These are phyloP conservation scores for Helogale parvula DNA, from an alignment of 2,113 vertebrate species.

Conservation along the genomic window DNA sequence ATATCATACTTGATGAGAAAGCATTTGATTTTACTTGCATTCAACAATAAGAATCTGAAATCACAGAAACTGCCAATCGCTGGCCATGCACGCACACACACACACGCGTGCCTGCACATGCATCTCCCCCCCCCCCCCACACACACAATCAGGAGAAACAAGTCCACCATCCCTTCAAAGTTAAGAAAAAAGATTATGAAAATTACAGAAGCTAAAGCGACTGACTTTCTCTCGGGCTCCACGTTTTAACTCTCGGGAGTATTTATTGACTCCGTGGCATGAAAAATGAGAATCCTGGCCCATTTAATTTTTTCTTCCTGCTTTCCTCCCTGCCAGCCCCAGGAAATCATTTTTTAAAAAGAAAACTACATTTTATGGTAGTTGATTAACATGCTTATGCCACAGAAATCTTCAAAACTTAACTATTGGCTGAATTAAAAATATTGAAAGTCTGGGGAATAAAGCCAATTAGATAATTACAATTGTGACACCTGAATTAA, in stretches of 20 bases:
- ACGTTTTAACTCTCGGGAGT: background rate
- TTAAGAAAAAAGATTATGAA: background rate
- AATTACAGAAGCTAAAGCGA: background rate
- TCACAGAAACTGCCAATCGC: background rate
- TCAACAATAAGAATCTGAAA: background rate
- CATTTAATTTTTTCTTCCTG: background rate
- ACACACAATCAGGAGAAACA: background rate
- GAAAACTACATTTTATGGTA: background rate
- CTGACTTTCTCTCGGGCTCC: background rate
- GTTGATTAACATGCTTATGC: slow-evolving; percentile 37
- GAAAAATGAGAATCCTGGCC: background rate
- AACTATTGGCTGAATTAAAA: slow-evolving; percentile 53
- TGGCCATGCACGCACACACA: background rate
- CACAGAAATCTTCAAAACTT: slow-evolving; percentile 2
- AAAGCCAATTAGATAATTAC: slow-evolving; percentile 56
- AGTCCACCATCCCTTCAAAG: background rate
- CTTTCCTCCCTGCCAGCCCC: background rate
- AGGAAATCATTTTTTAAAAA: slow-evolving; percentile 48
- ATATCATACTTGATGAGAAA: background rate
- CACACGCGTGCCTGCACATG: background rate
- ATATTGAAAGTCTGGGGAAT: slow-evolving; percentile 36
- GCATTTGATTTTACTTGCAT: background rate
- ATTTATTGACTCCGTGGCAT: background rate
- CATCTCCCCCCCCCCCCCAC: background rate
- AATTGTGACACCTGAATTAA: slow-evolving; percentile 53